Evolutionary conservation across 2,888 invertebrate species (phyloP).

Genomic region (Hirtodrosophila confusa): DNA sequence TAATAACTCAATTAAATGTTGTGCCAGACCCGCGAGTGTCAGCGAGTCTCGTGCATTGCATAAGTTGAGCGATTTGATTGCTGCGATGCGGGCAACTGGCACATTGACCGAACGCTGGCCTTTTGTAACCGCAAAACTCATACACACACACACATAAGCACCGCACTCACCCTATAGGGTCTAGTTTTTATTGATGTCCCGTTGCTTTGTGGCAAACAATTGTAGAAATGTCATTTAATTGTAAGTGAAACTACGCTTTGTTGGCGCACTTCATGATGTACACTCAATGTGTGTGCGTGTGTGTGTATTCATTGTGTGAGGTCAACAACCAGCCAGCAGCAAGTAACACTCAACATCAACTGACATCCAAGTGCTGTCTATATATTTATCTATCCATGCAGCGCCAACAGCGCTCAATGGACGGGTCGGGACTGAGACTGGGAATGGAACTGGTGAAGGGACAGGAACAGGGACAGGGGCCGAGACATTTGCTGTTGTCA

Average conservation of each 20-base stretch:
- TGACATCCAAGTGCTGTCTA: slow-evolving; percentile 70
- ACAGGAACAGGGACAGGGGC: not conserved
- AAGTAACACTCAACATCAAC: slow-evolving; percentile 67
- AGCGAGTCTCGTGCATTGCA: slow-evolving; percentile 41
- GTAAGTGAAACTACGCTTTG: slow-evolving; percentile 77
- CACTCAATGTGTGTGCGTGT: slow-evolving; percentile 15
- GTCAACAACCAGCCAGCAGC: slow-evolving; percentile 69
- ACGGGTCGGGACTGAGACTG: slow-evolving; percentile 14
- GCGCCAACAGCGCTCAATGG: slow-evolving; percentile 6
- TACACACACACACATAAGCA: slow-evolving; percentile 8
- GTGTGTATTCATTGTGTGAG: slow-evolving; percentile 54
- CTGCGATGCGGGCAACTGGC: slow-evolving; percentile 77
- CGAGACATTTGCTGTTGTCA: slow-evolving; percentile 66
- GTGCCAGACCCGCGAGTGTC: slow-evolving; percentile 14
- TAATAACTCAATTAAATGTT: slow-evolving; percentile 76
- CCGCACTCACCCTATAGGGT: slow-evolving; percentile 49
- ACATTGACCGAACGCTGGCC: slow-evolving; percentile 74
- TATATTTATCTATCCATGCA: slow-evolving; percentile 51
- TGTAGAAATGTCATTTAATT: slow-evolving; percentile 78
- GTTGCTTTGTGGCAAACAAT: slow-evolving; percentile 73
- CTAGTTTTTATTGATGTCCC: slow-evolving; percentile 77
- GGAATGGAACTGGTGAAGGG: slow-evolving; percentile 9
- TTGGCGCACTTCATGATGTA: slow-evolving; percentile 53
- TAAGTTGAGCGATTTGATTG: slow-evolving; percentile 62
- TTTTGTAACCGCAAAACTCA: slow-evolving; percentile 43